Evolutionary conservation across 2,113 vertebrate genomes (phyloP).

Genomic region (Naja naja): DNA sequence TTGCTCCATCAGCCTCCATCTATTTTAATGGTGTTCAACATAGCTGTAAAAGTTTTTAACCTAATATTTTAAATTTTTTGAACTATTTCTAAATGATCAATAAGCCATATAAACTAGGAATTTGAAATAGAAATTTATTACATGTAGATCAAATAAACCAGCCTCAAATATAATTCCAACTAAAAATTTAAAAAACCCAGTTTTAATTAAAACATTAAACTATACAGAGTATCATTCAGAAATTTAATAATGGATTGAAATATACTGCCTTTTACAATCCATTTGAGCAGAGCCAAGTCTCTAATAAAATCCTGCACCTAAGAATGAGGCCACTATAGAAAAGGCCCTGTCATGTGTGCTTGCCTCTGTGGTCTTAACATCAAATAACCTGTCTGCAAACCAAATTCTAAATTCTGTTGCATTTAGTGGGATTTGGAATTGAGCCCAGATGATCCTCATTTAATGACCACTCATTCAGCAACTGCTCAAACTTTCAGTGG

Average conservation of each 20-base stretch:
- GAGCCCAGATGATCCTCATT: background rate
- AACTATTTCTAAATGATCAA: background rate
- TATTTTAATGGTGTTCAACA: background rate
- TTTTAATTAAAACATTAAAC: background rate
- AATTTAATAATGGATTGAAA: background rate
- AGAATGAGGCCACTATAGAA: background rate
- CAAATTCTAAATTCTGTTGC: background rate
- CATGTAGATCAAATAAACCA: background rate
- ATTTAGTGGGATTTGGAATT: background rate
- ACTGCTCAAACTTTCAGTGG: background rate
- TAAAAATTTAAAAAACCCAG: background rate
- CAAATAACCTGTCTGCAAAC: background rate
- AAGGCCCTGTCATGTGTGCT: background rate
- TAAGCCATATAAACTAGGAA: background rate
- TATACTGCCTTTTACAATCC: background rate
- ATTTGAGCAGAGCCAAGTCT: background rate
- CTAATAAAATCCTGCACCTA: background rate
- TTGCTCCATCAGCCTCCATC: background rate
- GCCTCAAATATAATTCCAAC: background rate
- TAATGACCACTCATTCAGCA: background rate
- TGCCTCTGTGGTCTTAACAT: background rate
- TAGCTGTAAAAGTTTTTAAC: background rate
- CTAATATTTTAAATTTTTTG: background rate
- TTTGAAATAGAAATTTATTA: background rate
- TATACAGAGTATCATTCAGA: background rate